Evolutionary conservation across 2,113 vertebrate genomes (phyloP).

Genomic region (Lipotes vexillifer): DNA sequence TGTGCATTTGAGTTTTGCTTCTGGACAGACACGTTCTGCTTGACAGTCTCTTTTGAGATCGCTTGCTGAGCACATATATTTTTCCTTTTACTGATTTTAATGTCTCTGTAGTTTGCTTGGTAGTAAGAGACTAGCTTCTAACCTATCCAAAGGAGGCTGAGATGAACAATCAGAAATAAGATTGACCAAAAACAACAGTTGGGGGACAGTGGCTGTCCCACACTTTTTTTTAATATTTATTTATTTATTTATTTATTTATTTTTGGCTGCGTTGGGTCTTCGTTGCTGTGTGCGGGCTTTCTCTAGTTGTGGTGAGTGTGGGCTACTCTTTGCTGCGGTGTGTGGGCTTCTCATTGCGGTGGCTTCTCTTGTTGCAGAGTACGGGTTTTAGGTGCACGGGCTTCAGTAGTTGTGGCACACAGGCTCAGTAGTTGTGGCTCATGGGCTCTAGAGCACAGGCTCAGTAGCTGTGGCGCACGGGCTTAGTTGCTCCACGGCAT

Average conservation of each 20-base stretch:
- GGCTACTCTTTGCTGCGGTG: too few species aligned
- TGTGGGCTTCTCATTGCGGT: too few species aligned
- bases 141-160: background rate
- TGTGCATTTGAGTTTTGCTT: background rate
- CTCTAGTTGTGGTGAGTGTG: too few species aligned
- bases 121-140: background rate
- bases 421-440: too few species aligned
- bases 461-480: too few species aligned
- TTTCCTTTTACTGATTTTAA: background rate
- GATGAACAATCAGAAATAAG: background rate
- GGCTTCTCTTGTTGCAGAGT: too few species aligned
- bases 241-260: too few species aligned
- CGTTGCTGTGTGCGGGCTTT: too few species aligned
- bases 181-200: background rate
- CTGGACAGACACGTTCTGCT: background rate
- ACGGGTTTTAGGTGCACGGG: fast-evolving
- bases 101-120: background rate
- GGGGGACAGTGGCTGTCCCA: background rate
- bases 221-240: background rate
- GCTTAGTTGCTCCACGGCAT: too few species aligned
- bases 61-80: background rate
- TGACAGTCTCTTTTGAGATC: background rate
- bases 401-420: too few species aligned
- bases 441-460: too few species aligned
- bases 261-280: too few species aligned